phyloP scores from a whole-genome alignment of 2,113 vertebrate species.

The Ploceus nigricollis region DNA sequence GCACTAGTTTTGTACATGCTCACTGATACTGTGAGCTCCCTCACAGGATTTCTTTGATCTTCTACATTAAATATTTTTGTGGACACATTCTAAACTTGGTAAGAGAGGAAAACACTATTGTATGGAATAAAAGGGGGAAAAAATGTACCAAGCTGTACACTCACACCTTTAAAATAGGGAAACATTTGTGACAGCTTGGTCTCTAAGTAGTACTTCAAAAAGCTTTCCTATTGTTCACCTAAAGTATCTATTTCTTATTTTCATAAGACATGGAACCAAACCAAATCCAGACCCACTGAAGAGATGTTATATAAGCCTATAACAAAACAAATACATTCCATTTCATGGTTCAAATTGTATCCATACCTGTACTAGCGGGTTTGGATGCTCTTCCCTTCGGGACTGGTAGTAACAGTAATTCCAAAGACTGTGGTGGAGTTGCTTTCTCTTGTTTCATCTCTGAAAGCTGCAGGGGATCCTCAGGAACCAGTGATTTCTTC shows the following conservation, averaged over 20 bases:
- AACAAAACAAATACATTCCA: neutral
- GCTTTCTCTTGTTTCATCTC: constrained; percentile 92
- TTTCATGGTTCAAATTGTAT: neutral
- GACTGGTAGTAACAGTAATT: constrained; percentile 88
- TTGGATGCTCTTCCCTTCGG: constrained; percentile 89
- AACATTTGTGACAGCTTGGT: constrained; percentile 32
- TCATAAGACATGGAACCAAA: neutral
- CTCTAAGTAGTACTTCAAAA: constrained; percentile 21
- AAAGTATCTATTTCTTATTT: neutral
- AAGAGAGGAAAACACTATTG: constrained; percentile 20
- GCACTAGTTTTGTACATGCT: constrained; percentile 33
- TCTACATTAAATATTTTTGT: constrained; percentile 58
- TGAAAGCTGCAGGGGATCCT: constrained; percentile 85
- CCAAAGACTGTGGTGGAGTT: constrained; percentile 85
- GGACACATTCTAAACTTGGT: constrained; percentile 44
- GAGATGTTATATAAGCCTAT: neutral
- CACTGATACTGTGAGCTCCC: constrained; percentile 28
- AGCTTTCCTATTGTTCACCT: constrained; percentile 10
- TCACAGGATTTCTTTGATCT: constrained; percentile 63
- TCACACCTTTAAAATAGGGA: constrained; percentile 35
- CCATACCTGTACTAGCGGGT: constrained; percentile 84
- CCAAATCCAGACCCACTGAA: neutral
- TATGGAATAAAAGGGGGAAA: neutral
- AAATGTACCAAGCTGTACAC: neutral
- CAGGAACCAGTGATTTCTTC: constrained; percentile 82